Evolutionary conservation across 1,140 invertebrate species (phyloP).

Genomic region (Metaphire vulgaris): DNA sequence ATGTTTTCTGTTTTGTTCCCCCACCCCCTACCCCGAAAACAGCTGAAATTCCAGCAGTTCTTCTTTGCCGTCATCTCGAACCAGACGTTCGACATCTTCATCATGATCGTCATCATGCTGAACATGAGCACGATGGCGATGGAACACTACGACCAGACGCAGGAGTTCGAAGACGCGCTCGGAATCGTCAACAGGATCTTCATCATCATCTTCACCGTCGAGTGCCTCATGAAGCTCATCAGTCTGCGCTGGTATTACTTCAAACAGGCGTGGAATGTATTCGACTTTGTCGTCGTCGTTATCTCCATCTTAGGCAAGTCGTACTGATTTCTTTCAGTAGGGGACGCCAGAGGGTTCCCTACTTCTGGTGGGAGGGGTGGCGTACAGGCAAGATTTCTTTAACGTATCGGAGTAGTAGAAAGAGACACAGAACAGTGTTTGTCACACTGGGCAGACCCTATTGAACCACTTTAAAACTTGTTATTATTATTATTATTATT

Average conservation of each 20-base stretch:
- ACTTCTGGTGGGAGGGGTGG: not conserved
- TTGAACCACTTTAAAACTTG: not conserved
- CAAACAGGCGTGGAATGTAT: conserved; percentile 89
- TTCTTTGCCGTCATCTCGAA: conserved; percentile 95
- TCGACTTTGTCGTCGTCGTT: conserved; percentile 85
- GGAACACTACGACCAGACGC: conserved; percentile 86
- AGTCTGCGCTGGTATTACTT: conserved; percentile 89
- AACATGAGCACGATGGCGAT: conserved; percentile 99
- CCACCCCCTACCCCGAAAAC: conserved; percentile 93
- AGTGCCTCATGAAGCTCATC: conserved; percentile 87
- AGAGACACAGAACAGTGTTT: no score
- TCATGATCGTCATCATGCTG: conserved; percentile 96
- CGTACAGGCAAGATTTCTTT: not conserved
- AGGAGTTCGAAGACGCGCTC: conserved; percentile 70
- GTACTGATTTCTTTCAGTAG: conserved; percentile 37
- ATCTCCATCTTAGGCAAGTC: conserved; percentile 72
- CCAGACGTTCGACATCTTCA: conserved; percentile 98
- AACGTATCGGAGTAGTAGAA: no score
- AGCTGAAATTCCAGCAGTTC: conserved; percentile 83
- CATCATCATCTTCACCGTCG: conserved; percentile 86
- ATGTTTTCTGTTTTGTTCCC: no score
- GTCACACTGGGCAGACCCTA: no score
- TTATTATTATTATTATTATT: conserved; percentile 4
- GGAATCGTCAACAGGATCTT: conserved; percentile 85
- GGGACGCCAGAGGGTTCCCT: not conserved